Evolutionary conservation across 2,113 vertebrate genomes (phyloP), one percentile per base, ranked within the genome.

Genomic region (Pelmatolapia mariae): DNA sequence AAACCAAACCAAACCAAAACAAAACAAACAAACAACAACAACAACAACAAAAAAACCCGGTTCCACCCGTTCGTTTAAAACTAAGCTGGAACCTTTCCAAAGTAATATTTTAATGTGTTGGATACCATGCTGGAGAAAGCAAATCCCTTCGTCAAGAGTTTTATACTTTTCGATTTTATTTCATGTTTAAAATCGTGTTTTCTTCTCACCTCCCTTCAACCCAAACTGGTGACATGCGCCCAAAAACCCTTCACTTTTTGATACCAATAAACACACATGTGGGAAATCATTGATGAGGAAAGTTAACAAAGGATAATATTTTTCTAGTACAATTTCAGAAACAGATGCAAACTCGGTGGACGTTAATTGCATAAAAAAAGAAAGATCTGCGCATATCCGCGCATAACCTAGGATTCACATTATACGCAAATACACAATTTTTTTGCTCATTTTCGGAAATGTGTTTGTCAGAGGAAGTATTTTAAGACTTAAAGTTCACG

Each of bases 141-240:
- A 6, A 86, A 45, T 57, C 47, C 81, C 61, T 54, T 50, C 56
- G 84, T 29, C 56, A 6, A 22, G 0, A 54, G 12, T 63, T 2
- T 40, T 13, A 12, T 82, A 40, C 53, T 29, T 5, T 66, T 86
- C 26, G 10, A 19, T 84, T 84, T 59, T 68, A 13, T 66, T 36
- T 80, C 18, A 16, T 19, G 81, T 85, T 80, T 80, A 45, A n/a
- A 8, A 40, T 38, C 68, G n/a, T 45, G 8, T 71, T 43, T 71
- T 40, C 45, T 31, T 50, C 43, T 31, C 16, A 18, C 24, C 68
- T 43, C 38, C 22, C 52, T 56, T 54, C 3, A 52, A 52, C 66
- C 82, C 57, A 22, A 85, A 87, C 88, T 43, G n/a, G 11, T 45
- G 83, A 81, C 91, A 87, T 82, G 88, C 76, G 66, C 63, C 47